phyloP scores from a whole-genome alignment of 1,140 invertebrate genomes.

The Acromyrmex charruanus region DNA sequence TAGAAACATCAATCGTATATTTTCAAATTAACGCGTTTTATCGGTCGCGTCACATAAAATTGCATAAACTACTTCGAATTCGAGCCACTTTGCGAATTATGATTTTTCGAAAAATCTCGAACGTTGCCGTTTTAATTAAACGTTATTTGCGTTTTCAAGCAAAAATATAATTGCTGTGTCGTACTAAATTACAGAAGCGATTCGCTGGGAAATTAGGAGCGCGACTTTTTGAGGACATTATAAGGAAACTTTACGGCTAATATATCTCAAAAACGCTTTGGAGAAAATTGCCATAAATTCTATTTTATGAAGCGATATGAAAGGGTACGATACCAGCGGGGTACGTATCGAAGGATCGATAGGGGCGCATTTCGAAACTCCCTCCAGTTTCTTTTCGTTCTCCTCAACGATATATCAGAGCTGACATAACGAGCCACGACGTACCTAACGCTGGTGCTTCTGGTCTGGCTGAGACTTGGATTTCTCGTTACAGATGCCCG shows the following conservation, averaged over 20 bases:
- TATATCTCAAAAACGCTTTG: background rate
- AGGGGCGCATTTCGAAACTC: background rate
- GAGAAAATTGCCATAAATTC: background rate
- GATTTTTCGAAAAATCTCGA: background rate
- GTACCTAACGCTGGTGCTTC: slow-evolving; percentile 84
- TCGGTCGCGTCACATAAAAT: background rate
- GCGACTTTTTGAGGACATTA: slow-evolving; percentile 8
- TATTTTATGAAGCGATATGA: slow-evolving; percentile 1
- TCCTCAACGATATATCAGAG: background rate
- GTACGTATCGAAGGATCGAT: background rate
- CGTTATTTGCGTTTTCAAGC: background rate
- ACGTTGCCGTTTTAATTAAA: background rate
- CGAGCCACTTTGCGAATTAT: background rate
- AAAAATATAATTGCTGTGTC: background rate
- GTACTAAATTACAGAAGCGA: slow-evolving; percentile 7
- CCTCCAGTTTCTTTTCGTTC: background rate
- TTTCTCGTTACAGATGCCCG: slow-evolving; percentile 80
- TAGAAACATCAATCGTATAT: background rate
- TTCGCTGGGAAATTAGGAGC: background rate
- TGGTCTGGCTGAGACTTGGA: slow-evolving; percentile 83
- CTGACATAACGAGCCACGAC: background rate
- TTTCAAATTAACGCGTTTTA: background rate
- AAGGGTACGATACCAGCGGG: too few relatives aligned
- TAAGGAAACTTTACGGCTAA: background rate
- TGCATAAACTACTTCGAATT: background rate